A percentile compares a stretch with the other conserved stretches of the same genome.
Evolutionary conservation across 2,797 vertebrate species (phyloP).

Genomic region (Aphelocoma californica): DNA sequence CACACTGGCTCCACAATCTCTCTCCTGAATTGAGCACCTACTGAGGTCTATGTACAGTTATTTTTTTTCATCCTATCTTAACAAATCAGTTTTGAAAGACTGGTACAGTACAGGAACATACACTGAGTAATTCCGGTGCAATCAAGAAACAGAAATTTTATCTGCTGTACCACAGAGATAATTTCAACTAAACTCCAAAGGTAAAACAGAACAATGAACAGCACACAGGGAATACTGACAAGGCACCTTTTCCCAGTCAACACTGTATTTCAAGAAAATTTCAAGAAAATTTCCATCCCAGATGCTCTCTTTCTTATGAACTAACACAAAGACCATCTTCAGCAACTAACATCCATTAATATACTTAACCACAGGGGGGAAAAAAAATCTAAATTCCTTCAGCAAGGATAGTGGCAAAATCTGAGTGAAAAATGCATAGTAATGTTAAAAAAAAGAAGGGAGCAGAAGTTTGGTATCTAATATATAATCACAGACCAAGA

Average conservation of each 20-base stretch:
- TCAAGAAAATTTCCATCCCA: not conserved
- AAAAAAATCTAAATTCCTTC: not conserved
- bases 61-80: not conserved
- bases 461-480: slow-evolving; percentile 69
- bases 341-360: not conserved
- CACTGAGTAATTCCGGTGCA: not conserved
- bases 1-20: not conserved
- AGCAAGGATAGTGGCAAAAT: slow-evolving; percentile 6
- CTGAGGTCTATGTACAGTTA: not conserved
- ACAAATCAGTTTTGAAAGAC: not conserved
- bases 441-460: not conserved
- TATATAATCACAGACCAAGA: slow-evolving; percentile 68
- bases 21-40: not conserved
- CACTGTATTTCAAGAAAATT: not conserved
- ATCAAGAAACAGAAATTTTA: not conserved
- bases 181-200: not conserved
- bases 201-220: not conserved
- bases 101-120: not conserved
- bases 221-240: not conserved
- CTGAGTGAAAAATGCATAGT: slow-evolving; percentile 62
- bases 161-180: not conserved
- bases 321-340: not conserved
- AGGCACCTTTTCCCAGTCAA: not conserved
- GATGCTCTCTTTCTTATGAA: not conserved
- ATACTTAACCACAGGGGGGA: not conserved